phyloP scores from a whole-genome alignment of 2,113 vertebrate species.

The Cephalopholis sonnerati region DNA sequence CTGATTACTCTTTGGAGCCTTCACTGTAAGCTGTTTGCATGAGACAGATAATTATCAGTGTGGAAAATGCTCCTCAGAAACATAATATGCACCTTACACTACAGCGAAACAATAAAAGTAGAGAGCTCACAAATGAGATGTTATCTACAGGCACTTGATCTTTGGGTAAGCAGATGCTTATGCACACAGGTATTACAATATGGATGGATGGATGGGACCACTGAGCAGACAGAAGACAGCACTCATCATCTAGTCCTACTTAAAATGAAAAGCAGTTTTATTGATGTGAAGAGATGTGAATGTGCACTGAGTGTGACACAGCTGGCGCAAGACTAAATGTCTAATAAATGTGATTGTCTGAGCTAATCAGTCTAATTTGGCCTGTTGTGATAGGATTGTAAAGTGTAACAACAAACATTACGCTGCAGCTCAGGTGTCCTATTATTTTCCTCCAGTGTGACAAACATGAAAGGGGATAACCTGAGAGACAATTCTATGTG shows the following conservation, averaged over 20 bases:
- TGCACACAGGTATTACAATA: constrained; percentile 34
- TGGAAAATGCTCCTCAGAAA: not conserved
- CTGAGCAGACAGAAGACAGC: constrained; percentile 13
- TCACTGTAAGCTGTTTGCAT: not conserved
- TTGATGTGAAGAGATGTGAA: not conserved
- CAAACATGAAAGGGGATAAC: not conserved
- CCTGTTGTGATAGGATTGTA: constrained; percentile 6
- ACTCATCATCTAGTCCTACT: not conserved
- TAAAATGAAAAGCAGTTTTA: not conserved
- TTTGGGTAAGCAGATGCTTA: constrained; percentile 22
- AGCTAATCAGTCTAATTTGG: constrained; percentile 2
- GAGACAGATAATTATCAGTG: not conserved
- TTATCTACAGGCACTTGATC: not conserved
- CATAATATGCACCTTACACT: not conserved
- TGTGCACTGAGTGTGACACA: not conserved
- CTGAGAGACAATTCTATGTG: not conserved
- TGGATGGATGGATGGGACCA: constrained; percentile 8
- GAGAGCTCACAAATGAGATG: not conserved
- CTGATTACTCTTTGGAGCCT: not conserved
- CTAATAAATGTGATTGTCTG: not conserved
- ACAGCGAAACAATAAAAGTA: not conserved
- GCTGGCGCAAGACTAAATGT: not conserved
- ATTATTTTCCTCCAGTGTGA: not conserved
- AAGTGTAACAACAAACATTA: not conserved
- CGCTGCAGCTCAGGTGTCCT: not conserved